Evolutionary conservation across 2,888 invertebrate species (phyloP).

Genomic region (Theretra japonica): DNA sequence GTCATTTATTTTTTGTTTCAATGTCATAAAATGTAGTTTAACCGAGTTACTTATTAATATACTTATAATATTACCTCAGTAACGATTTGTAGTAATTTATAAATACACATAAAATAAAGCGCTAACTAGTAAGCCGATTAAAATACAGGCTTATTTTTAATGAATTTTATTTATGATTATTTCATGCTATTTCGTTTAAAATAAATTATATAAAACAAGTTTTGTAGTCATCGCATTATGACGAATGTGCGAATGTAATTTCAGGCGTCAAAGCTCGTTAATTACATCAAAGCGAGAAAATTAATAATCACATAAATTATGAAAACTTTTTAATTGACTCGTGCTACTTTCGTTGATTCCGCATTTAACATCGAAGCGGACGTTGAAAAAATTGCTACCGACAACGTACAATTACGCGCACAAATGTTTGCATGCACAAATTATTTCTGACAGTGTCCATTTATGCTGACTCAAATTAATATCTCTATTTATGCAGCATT

Average conservation of each 20-base stretch:
- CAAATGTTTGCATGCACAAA: conserved; percentile 17
- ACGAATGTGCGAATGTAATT: neutral
- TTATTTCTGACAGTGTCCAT: conserved; percentile 17
- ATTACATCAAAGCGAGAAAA: neutral
- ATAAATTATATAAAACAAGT: neutral
- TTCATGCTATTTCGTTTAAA: too few relatives aligned
- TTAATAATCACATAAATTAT: conserved; percentile 45
- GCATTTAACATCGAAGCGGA: conserved; percentile 54
- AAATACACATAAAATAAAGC: too few relatives aligned
- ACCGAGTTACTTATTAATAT: too few relatives aligned
- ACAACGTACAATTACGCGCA: conserved; percentile 45
- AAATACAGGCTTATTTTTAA: too few relatives aligned
- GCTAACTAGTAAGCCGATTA: too few relatives aligned
- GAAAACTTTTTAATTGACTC: conserved; percentile 58
- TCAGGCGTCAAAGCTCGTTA: neutral
- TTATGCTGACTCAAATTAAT: neutral
- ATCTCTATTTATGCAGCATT: neutral
- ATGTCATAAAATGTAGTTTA: too few relatives aligned
- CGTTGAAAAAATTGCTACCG: conserved; percentile 58
- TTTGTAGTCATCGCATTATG: neutral
- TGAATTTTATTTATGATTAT: too few relatives aligned
- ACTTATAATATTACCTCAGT: too few relatives aligned
- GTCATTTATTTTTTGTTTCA: too few relatives aligned
- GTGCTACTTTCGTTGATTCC: conserved; percentile 62
- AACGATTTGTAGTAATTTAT: too few relatives aligned